These are phyloP conservation scores for Aspidoscelis tigris DNA, from an alignment of 2,113 vertebrate genomes.

Conservation along the genomic window DNA sequence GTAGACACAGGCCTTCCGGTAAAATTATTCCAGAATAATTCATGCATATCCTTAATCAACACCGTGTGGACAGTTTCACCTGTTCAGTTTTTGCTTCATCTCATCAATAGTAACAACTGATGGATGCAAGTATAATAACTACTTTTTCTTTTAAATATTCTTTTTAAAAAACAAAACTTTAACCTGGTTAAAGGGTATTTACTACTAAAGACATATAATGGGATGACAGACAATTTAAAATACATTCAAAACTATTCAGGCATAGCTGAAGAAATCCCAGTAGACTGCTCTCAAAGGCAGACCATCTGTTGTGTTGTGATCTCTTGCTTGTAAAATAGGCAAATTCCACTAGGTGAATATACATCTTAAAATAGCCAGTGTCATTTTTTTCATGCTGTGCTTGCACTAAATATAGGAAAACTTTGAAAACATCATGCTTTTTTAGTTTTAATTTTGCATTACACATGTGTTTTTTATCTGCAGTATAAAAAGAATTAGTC, in stretches of 20 bases:
- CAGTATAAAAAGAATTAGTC: not conserved
- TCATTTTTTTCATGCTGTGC: not conserved
- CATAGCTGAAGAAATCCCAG: conserved; percentile 3
- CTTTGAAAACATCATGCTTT: not conserved
- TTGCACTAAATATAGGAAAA: not conserved
- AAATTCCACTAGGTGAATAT: not conserved
- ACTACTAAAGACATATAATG: conserved; percentile 10
- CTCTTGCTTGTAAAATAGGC: conserved; percentile 32
- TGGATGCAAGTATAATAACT: not conserved
- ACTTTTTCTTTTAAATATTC: conserved; percentile 12
- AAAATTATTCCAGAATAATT: no score
- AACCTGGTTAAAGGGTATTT: not conserved
- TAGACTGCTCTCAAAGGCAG: not conserved
- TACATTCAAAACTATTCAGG: not conserved
- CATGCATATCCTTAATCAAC: no score
- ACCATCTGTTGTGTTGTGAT: conserved; percentile 20
- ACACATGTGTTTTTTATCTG: not conserved
- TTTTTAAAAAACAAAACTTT: conserved; percentile 1
- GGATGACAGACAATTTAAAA: conserved; percentile 20
- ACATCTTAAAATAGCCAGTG: not conserved
- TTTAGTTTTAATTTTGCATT: accelerated
- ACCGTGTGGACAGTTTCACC: not conserved
- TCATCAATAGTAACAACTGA: not conserved
- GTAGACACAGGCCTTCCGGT: no score
- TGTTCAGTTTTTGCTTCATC: not conserved